Base-by-base conservation (phyloP, 2,113 vertebrate genomes). In the Mandrillus leucophaeus region DNA sequence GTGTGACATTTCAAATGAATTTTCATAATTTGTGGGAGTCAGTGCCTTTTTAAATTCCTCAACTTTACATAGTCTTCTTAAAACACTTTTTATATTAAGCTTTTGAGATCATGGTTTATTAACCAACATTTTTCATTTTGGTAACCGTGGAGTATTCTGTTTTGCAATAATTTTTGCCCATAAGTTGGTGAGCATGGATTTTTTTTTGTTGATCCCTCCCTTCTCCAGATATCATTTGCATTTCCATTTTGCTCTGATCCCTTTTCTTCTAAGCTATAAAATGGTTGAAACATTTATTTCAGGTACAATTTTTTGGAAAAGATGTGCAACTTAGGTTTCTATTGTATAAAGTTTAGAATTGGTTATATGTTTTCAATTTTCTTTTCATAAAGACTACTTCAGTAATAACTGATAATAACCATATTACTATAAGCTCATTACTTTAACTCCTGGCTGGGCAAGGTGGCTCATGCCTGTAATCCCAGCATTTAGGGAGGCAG, bases 1-100 rank as follows among this genome's bases (percentile, higher is more conserved):
- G 87, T 96, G 27, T 52, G 59, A 86, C 50, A 92, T 91, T 97
- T 90, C 83, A 94, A 97, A 35, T 61, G 9, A 85, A 68, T 88
- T 92, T 97, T 95, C 38, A 52, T 7, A 38, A 43, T 90, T 94
- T 73, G 40, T 93, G 57, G 80, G 55, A 93, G 73, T 68, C 40
- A 2, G 10, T 95, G 11, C 66, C 20, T 93, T 95, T 93, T 88
- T 2, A 89, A 59, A 91, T 72, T 80, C 10, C 2, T 90, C n/a
- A 40, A 57, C 9, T 91, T 91, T 50, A 85, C n/a, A 50, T 64
- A 17, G 35, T 82, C 70, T 73, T 93, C 76, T 73, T 93, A 91
- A 82, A 83, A 90, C 16, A 23, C 12, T 61, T 94, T 95, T 79
- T 79, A 22, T 73, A 43, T 79, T 89, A 55, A 40, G 45, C 82